These are phyloP conservation scores for Tenodera sinensis DNA, from an alignment of 2,888 invertebrate genomes.

Conservation along the genomic window DNA sequence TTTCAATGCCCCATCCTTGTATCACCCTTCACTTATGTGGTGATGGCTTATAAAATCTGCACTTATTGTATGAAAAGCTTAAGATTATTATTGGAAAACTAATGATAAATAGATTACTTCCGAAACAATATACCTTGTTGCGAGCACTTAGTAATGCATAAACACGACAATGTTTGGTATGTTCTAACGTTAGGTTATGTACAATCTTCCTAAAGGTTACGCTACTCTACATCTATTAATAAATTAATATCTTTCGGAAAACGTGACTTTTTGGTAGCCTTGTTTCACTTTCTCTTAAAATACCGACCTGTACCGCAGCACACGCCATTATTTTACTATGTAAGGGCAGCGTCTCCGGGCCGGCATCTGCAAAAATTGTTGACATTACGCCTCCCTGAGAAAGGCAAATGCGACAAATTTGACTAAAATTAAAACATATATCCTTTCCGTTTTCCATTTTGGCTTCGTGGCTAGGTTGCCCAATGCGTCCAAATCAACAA, in stretches of 20 bases:
- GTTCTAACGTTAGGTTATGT: not conserved
- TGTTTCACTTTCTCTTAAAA: not conserved
- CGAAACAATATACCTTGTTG: not conserved
- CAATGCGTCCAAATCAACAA: not conserved
- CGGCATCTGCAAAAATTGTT: conserved; percentile 59
- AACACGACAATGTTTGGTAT: not conserved
- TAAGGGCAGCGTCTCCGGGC: conserved; percentile 49
- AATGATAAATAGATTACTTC: no score
- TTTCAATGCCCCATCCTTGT: no score
- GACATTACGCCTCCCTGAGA: conserved; percentile 58
- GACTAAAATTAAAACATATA: conserved; percentile 32
- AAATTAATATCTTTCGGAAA: not conserved
- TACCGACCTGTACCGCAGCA: conserved; percentile 53
- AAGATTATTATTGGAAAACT: no score
- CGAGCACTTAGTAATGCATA: not conserved
- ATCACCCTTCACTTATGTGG: no score
- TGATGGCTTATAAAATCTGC: no score
- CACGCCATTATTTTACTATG: conserved; percentile 54
- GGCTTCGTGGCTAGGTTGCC: not conserved
- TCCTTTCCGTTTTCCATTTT: conserved; percentile 15
- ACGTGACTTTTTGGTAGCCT: not conserved
- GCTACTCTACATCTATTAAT: not conserved
- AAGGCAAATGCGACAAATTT: conserved; percentile 63
- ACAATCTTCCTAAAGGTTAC: not conserved
- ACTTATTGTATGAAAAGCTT: no score